A percentile compares a stretch with the other conserved stretches of the same genome.
Evolutionary conservation across 2,113 vertebrate species (phyloP).

Genomic region (Phocoena phocoena): DNA sequence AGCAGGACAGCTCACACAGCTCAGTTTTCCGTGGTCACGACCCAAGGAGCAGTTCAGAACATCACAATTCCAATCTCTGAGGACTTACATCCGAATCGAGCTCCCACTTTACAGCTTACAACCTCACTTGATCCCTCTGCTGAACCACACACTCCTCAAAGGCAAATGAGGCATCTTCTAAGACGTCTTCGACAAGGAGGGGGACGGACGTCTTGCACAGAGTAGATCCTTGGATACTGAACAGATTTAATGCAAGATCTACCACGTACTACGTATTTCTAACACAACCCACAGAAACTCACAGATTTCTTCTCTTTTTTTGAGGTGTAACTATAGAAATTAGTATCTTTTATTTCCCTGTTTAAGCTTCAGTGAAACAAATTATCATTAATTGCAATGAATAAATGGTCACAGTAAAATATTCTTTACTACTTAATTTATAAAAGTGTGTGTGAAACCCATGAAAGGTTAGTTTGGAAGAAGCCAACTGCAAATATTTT

Average conservation of each 20-base stretch:
- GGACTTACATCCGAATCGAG: not conserved
- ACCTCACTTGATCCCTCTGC: not conserved
- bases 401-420: not conserved
- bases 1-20: not conserved
- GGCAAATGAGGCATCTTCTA: not conserved
- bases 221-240: not conserved
- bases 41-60: not conserved
- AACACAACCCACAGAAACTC: slow-evolving; percentile 23
- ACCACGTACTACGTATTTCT: not conserved
- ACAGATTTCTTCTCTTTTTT: not conserved
- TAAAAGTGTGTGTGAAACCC: not conserved
- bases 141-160: not conserved
- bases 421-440: slow-evolving; percentile 21
- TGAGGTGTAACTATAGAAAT: slow-evolving; percentile 15
- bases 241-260: not conserved
- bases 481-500: slow-evolving; percentile 22
- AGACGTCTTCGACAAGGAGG: not conserved
- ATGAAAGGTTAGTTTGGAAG: slow-evolving; percentile 23
- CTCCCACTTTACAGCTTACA: not conserved
- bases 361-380: slow-evolving; percentile 38
- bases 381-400: slow-evolving; percentile 26
- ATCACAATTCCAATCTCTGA: not conserved
- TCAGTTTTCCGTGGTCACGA: not conserved
- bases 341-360: not conserved
- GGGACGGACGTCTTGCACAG: not conserved